phyloP scores from a whole-genome alignment of 2,888 invertebrate species.

The Athrips mouffetella region DNA sequence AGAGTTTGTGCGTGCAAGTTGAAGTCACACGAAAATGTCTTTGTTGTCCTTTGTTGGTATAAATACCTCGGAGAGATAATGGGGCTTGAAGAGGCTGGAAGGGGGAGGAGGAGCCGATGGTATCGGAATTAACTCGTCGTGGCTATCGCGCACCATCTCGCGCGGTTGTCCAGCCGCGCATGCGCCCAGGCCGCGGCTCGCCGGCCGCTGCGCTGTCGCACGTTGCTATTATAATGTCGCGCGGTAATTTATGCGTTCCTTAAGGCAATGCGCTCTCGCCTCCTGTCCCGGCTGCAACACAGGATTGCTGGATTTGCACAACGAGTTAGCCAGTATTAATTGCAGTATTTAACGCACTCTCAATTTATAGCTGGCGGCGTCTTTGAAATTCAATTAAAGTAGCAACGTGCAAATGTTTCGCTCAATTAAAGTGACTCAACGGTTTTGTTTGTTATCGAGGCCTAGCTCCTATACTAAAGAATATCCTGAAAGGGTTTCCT shows the following conservation, averaged over 20 bases:
- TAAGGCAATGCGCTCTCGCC: not conserved
- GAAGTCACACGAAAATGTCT: not conserved
- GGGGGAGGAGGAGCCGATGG: conserved; percentile 22
- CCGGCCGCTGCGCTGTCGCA: conserved; percentile 19
- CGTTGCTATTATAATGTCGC: conserved; percentile 15
- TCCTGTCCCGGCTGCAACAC: not conserved
- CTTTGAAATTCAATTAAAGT: conserved; percentile 3
- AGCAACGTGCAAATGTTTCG: no score
- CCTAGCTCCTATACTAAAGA: no score
- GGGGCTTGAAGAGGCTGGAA: not conserved
- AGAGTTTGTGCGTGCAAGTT: not conserved
- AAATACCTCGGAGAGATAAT: conserved; percentile 12
- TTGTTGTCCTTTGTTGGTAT: conserved; percentile 9
- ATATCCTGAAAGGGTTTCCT: not conserved
- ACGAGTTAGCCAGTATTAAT: conserved; percentile 5
- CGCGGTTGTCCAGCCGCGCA: conserved; percentile 16
- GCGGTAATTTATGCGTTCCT: conserved; percentile 32
- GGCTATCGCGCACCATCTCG: conserved; percentile 18
- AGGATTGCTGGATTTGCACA: conserved; percentile 1
- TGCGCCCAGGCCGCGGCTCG: conserved; percentile 12
- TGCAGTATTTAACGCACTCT: conserved; percentile 6
- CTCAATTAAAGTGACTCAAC: no score
- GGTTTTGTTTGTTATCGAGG: no score
- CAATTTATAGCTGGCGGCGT: not conserved
- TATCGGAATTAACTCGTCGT: conserved; percentile 44